Evolutionary conservation across 2,113 vertebrate genomes (phyloP).

Genomic region (Embiotoca jacksoni): DNA sequence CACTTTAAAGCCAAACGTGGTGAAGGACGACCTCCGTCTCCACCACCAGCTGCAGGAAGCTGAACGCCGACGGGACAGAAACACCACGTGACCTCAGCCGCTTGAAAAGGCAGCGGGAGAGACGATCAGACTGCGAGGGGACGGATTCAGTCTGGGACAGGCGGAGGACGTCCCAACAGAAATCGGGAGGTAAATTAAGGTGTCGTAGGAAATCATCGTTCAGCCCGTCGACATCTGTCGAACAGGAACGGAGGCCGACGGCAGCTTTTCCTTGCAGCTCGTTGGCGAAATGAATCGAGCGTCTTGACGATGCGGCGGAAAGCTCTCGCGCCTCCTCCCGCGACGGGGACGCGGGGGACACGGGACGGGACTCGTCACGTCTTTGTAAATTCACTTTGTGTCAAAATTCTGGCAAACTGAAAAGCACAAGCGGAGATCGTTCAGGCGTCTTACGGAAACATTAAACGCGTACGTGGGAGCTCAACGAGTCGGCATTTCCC

Average conservation of each 20-base stretch:
- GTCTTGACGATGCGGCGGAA: neutral
- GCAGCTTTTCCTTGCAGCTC: neutral
- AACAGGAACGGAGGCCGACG: too few species aligned
- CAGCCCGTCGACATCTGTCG: too few species aligned
- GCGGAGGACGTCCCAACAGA: too few species aligned
- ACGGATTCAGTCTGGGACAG: too few species aligned
- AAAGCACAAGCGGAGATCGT: neutral
- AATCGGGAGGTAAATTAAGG: too few species aligned
- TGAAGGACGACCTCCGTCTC: neutral
- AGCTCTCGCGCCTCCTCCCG: too few species aligned
- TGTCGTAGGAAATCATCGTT: too few species aligned
- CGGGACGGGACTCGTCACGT: too few species aligned
- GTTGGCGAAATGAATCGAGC: neutral
- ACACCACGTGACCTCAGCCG: neutral
- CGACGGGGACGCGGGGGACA: too few species aligned
- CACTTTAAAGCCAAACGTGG: conserved; percentile 55
- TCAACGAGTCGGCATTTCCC: too few species aligned
- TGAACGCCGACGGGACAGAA: conserved; percentile 4
- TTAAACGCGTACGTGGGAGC: too few species aligned
- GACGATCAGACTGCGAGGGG: too few species aligned
- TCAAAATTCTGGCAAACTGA: neutral
- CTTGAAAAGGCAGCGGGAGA: neutral
- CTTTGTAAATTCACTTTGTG: neutral
- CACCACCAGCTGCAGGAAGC: neutral
- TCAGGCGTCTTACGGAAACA: neutral